Evolutionary conservation across 2,113 vertebrate genomes (phyloP).

Genomic region (Ascaphus truei): DNA sequence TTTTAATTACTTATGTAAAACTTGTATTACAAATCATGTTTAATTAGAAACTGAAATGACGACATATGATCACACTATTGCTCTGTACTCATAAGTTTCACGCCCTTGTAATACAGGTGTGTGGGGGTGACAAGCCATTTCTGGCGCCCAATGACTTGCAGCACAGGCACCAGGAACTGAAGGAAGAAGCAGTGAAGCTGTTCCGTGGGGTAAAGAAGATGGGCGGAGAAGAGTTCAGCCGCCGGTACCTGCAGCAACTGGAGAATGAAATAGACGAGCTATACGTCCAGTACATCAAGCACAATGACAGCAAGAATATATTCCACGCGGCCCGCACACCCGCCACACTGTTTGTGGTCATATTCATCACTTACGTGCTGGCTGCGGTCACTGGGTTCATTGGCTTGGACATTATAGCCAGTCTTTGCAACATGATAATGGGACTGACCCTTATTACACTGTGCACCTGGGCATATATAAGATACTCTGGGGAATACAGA

Average conservation of each 20-base stretch:
- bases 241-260: slow-evolving; percentile 93
- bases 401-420: slow-evolving; percentile 95
- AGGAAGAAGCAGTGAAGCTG: slow-evolving; percentile 83
- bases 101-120: slow-evolving; percentile 73
- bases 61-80: no score
- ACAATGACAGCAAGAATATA: slow-evolving; percentile 99
- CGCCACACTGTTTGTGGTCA: slow-evolving; percentile 96
- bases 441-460: slow-evolving; percentile 95
- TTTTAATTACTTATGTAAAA: no score
- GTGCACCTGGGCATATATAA: slow-evolving; percentile 98
- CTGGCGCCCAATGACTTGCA: slow-evolving; percentile 90
- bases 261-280: slow-evolving; percentile 91
- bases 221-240: slow-evolving; percentile 97
- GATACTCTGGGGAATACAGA: slow-evolving; percentile 96
- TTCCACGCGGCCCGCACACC: slow-evolving; percentile 97
- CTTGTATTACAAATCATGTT: no score
- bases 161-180: slow-evolving; percentile 72
- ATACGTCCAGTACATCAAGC: slow-evolving; percentile 97
- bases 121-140: slow-evolving; percentile 92
- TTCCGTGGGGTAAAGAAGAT: slow-evolving; percentile 96
- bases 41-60: no score
- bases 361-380: slow-evolving; percentile 94
- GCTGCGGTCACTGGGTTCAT: slow-evolving; percentile 94
- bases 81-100: no score
- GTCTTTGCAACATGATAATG: slow-evolving; percentile 96